phyloP scores from a whole-genome alignment of 2,888 invertebrate species.

The Amphimallon solstitiale region DNA sequence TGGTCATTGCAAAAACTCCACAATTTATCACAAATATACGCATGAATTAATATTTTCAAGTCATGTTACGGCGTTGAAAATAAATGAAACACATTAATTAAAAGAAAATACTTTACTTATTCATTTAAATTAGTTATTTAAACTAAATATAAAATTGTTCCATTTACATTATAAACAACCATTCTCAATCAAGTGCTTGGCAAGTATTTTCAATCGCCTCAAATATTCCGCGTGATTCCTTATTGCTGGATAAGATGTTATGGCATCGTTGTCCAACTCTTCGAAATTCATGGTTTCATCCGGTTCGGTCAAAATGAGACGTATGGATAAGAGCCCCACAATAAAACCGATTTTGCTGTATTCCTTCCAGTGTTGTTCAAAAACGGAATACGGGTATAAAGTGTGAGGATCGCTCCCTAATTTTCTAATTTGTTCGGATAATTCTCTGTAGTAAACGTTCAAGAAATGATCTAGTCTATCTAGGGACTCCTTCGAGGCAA shows the following conservation, averaged over 20 bases:
- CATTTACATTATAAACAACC: constrained; percentile 37
- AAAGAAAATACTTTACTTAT: too few relatives aligned
- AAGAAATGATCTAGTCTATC: constrained; percentile 49
- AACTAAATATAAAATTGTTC: too few relatives aligned
- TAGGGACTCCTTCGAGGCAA: constrained; percentile 48
- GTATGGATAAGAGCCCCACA: constrained; percentile 43
- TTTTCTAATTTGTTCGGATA: constrained; percentile 47
- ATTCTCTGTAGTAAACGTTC: constrained; percentile 52
- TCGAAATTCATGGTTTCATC: constrained; percentile 33
- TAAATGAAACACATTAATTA: too few relatives aligned
- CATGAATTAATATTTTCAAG: too few relatives aligned
- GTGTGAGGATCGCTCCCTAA: constrained; percentile 51
- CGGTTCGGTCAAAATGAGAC: constrained; percentile 44
- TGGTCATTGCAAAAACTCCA: too few relatives aligned
- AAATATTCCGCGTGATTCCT: constrained; percentile 18
- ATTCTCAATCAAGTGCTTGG: constrained; percentile 33
- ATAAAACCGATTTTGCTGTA: constrained; percentile 48
- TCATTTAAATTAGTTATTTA: too few relatives aligned
- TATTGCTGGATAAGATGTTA: background rate
- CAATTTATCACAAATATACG: too few relatives aligned
- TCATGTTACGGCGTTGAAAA: too few relatives aligned
- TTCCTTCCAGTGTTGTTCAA: constrained; percentile 51
- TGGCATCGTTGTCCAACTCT: constrained; percentile 36
- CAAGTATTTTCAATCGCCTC: constrained; percentile 27
- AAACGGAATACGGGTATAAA: constrained; percentile 50